phyloP scores from a whole-genome alignment of 1,140 invertebrate species.

The Hycleus cichorii region DNA sequence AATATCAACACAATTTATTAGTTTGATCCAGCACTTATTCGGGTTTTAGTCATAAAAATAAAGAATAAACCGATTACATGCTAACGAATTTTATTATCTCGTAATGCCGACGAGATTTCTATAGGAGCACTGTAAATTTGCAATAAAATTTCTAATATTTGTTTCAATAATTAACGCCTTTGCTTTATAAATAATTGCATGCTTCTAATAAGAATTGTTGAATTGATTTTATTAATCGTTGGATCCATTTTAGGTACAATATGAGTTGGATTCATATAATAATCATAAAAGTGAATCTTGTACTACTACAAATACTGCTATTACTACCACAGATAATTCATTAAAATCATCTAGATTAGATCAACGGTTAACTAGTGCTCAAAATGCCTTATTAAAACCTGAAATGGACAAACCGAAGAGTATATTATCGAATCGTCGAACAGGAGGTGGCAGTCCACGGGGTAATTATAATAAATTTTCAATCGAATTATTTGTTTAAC shows the following conservation, averaged over 20 bases:
- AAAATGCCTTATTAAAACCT: conserved; percentile 30
- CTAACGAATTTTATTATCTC: too few species aligned
- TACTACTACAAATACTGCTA: neutral
- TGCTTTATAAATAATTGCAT: too few species aligned
- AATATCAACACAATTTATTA: too few species aligned
- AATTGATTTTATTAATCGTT: too few species aligned
- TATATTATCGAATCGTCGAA: conserved; percentile 33
- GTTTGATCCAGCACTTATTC: too few species aligned
- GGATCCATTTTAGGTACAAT: conserved; percentile 22
- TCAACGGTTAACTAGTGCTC: conserved; percentile 30
- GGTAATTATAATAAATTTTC: conserved; percentile 25
- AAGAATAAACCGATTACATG: too few species aligned
- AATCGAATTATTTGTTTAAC: neutral
- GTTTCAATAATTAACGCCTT: too few species aligned
- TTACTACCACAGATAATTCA: neutral
- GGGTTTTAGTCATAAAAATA: too few species aligned
- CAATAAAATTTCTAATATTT: too few species aligned
- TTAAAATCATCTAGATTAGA: conserved; percentile 13
- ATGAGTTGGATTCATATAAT: conserved; percentile 22
- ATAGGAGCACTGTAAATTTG: too few species aligned
- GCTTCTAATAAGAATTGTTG: too few species aligned
- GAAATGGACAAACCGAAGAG: conserved; percentile 37
- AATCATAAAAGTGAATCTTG: conserved; percentile 11
- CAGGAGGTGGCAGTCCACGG: conserved; percentile 36
- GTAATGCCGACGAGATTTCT: too few species aligned